phyloP scores from a whole-genome alignment of 2,113 vertebrate species.

The Cynocephalus volans region DNA sequence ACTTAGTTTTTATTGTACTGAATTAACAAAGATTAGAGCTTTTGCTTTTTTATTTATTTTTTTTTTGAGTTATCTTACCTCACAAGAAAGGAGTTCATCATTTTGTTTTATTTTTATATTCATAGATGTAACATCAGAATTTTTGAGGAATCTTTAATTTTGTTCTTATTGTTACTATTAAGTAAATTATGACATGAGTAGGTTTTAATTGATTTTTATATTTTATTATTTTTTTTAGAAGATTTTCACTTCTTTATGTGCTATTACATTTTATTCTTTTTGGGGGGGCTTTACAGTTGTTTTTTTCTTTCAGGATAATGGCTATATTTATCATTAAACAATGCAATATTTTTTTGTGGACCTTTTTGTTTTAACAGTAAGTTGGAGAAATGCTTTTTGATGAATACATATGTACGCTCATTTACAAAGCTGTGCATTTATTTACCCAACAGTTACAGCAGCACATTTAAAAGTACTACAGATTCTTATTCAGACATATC shows the following conservation, averaged over 20 bases:
- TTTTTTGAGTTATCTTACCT: conserved; percentile 43
- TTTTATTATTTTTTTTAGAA: too few species aligned
- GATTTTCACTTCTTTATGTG: too few species aligned
- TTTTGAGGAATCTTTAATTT: conserved; percentile 52
- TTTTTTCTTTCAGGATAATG: too few species aligned
- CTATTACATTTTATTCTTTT: too few species aligned
- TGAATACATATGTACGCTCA: background rate
- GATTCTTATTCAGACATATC: background rate
- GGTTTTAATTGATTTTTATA: conserved; percentile 45
- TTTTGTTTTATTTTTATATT: conserved; percentile 48
- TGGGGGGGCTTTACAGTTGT: too few species aligned
- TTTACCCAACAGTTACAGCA: conserved; percentile 21
- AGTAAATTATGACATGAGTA: background rate
- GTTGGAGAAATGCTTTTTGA: conserved; percentile 46
- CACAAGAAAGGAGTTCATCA: background rate
- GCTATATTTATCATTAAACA: too few species aligned
- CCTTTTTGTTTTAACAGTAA: conserved; percentile 8
- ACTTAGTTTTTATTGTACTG: background rate
- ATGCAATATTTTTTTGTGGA: too few species aligned
- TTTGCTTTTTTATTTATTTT: background rate
- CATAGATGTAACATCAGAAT: background rate
- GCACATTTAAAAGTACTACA: conserved; percentile 17
- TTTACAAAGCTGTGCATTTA: conserved; percentile 10
- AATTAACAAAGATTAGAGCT: conserved; percentile 6
- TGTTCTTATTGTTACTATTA: conserved; percentile 21